A percentile compares a stretch with the other conserved stretches of the same genome.
Conservation (phyloP, 2,797 vertebrate genomes). For the Smutsia temminckii region DNA sequence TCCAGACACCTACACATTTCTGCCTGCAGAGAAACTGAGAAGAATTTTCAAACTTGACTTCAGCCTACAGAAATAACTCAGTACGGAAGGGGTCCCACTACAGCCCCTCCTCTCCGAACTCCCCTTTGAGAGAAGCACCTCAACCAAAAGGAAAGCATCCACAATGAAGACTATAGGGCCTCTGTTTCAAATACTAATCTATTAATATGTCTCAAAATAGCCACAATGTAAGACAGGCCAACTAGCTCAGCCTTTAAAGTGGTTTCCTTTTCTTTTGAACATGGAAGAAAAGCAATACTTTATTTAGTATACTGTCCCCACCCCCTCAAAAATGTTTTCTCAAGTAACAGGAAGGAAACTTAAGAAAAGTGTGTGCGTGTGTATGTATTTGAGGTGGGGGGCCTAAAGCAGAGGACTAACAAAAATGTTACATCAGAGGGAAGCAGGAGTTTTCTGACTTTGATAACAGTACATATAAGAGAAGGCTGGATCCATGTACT, state of each 20-base stretch:
- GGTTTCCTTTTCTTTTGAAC: constrained; percentile 15
- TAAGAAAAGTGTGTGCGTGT: not conserved
- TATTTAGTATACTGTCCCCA: not conserved
- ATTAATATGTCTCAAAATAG: not conserved
- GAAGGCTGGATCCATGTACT: not conserved
- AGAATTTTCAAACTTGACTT: not conserved
- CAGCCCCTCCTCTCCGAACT: not conserved
- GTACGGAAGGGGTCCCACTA: not conserved
- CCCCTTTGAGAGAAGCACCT: not conserved
- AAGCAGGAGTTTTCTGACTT: not conserved
- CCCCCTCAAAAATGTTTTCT: not conserved
- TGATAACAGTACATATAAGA: not conserved
- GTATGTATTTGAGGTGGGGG: too few species aligned
- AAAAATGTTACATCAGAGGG: not conserved
- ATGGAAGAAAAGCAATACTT: not conserved
- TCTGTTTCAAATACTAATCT: constrained; percentile 30
- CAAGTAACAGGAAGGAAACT: constrained; percentile 13
- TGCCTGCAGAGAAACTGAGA: constrained; percentile 4
- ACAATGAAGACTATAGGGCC: not conserved
- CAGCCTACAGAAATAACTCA: not conserved
- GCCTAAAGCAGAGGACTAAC: not conserved
- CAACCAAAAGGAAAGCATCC: not conserved
- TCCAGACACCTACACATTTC: not conserved
- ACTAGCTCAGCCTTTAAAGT: not conserved
- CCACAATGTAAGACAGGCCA: constrained; percentile 12